Percentiles rank a stretch among this genome's conserved stretches.
phyloP scores from a whole-genome alignment of 1,140 invertebrate genomes.

The Drosophila azteca region DNA sequence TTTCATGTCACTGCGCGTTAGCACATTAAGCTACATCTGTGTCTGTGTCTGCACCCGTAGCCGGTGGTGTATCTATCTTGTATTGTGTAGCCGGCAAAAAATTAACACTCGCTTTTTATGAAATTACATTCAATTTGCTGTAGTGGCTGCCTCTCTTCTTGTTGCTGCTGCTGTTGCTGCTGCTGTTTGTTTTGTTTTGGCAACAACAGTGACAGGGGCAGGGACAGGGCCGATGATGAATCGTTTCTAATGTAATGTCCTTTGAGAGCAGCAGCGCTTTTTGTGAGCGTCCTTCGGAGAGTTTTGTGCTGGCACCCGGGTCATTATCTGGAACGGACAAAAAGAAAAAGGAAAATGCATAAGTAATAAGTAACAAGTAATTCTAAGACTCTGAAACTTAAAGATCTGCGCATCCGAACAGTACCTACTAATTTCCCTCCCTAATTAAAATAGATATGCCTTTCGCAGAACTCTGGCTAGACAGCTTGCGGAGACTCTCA shows the following conservation, averaged over 20 bases:
- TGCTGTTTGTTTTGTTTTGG: slow-evolving; percentile 12
- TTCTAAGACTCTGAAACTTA: not conserved
- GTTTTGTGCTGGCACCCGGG: not conserved
- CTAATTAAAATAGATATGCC: slow-evolving; percentile 32
- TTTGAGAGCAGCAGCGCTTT: slow-evolving; percentile 34
- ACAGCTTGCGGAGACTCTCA: slow-evolving; percentile 17
- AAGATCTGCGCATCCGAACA: not conserved
- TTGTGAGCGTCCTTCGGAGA: not conserved
- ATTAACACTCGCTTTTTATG: slow-evolving; percentile 81
- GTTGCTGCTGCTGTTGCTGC: not conserved
- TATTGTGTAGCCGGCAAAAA: slow-evolving; percentile 60
- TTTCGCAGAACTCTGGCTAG: too few species aligned
- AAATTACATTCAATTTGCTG: slow-evolving; percentile 82
- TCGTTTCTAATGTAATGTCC: slow-evolving; percentile 64
- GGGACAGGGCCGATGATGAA: slow-evolving; percentile 61
- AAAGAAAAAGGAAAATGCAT: slow-evolving; percentile 22
- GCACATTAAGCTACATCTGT: slow-evolving; percentile 72
- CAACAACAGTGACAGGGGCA: slow-evolving; percentile 28
- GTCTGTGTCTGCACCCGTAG: slow-evolving; percentile 22
- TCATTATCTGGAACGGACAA: slow-evolving; percentile 6
- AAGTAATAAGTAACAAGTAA: slow-evolving; percentile 13
- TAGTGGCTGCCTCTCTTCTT: slow-evolving; percentile 41
- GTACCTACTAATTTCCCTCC: not conserved
- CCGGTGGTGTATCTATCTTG: slow-evolving; percentile 44
- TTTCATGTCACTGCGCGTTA: slow-evolving; percentile 79